phyloP scores from a whole-genome alignment of 2,888 invertebrate species.

The Steinernema hermaphroditum region DNA sequence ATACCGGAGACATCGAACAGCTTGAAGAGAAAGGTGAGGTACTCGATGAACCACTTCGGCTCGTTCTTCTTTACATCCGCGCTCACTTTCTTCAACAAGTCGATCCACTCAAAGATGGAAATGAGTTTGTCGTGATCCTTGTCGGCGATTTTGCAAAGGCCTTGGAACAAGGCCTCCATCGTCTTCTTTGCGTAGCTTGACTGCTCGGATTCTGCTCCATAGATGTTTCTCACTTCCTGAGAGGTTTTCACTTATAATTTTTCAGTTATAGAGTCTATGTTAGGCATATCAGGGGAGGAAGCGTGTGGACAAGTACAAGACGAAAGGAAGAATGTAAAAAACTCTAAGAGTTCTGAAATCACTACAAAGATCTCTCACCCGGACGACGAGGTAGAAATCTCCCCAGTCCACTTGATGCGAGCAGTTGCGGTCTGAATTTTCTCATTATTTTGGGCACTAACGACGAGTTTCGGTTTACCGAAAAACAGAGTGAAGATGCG shows the following conservation, averaged over 20 bases:
- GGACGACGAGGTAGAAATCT: conserved; percentile 65
- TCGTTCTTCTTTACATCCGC: conserved; percentile 47
- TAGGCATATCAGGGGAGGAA: too few species aligned
- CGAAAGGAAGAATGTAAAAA: conserved; percentile 2
- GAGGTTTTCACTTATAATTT: conserved; percentile 26
- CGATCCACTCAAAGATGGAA: conserved; percentile 60
- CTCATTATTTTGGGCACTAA: too few species aligned
- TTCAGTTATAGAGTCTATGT: too few species aligned
- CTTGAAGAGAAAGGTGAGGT: conserved; percentile 65
- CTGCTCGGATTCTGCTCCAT: conserved; percentile 65
- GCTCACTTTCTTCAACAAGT: conserved; percentile 48
- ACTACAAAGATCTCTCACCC: conserved; percentile 54
- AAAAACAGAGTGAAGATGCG: conserved; percentile 64
- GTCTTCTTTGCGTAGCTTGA: conserved; percentile 56
- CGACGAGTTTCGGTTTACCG: conserved; percentile 43
- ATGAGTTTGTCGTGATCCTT: conserved; percentile 59
- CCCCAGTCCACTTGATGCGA: conserved; percentile 62
- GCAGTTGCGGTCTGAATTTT: conserved; percentile 62
- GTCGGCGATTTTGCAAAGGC: conserved; percentile 57
- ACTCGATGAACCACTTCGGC: conserved; percentile 64
- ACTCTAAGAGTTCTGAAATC: too few species aligned
- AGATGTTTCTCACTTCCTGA: conserved; percentile 65
- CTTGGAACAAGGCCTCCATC: conserved; percentile 62
- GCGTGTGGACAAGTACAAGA: not conserved
- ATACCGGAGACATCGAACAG: conserved; percentile 65